Evolutionary conservation across 1,140 invertebrate genomes (phyloP), one percentile per base, ranked within the genome.

Genomic region (Tetranychus cinnabarinus): DNA sequence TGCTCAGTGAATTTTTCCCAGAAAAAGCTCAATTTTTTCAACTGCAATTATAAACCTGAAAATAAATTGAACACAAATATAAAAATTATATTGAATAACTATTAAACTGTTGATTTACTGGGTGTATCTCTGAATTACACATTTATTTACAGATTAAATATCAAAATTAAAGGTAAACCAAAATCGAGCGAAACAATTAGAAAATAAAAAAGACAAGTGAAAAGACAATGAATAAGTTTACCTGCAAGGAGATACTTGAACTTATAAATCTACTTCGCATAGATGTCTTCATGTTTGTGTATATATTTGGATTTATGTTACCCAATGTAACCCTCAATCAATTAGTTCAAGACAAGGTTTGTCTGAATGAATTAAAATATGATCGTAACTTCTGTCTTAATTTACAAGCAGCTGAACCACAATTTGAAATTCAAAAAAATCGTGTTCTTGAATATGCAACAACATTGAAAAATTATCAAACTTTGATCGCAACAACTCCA

Each of bases 281-380:
- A 13, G 61, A 62, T 52, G 56, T 57, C 50, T 62, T 59, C 36
- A 31, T 62, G 23, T 56, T 62, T 15, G n/a, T 62, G 8, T 62
- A 59, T 42, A 59, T 59, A 47, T 59, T 62, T 37, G 42, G 23
- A 12, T 59, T 48, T 34, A 48, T 34, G 8, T 47, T 62, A 45
- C 50, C 61, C 13, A 33, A 58, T 34, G 58, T 62, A 7, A 42
- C 61, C 13, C 45, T 59, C 2, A 52, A 47, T 34, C 61, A 62
- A 48, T 36, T 62, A 31, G 57, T 62, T 3, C 61, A 62, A 37
- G 61, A 62, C 48, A 62, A 62, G 56, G n/a, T 62, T 13, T 62
- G 61, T 57, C 61, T 58, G 2, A 36, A 59, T 59, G 57, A 59
- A 31, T 59, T 59, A 35, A 48, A 62, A 31, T 57, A 54, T 46